Evolutionary conservation across 2,888 invertebrate genomes (phyloP), one percentile per base, ranked within the genome.

Genomic region (Anoncus sp.): DNA sequence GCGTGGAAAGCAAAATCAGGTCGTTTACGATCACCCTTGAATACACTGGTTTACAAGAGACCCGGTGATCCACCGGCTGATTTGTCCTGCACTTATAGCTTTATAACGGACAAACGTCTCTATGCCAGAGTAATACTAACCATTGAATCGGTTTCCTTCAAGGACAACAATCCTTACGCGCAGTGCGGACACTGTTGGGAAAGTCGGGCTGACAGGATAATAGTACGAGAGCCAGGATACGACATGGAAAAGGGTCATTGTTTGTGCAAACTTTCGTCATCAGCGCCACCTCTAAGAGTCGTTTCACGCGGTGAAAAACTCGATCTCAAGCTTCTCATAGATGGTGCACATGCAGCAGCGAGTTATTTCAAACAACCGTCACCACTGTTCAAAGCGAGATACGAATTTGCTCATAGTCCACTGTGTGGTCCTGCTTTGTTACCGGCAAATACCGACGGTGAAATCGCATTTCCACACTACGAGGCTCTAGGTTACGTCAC

Each of bases 321-420:
- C 65, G 96, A 97, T 85, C 93, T 97, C 14, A 96, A 96, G 87
- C 92, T 98, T 82, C 94, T 96, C 47, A 95, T 98, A 0, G 97
- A 97, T 86, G 96, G 96, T 14, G 95, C 96, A 14, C 97, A 97
- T 86, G 96, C 97, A 3, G 96, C 97, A 0, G 94, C 96, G 0
- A 97, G 96, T 66, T 97, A 97, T 90, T 98, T 97, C 92, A 97
- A 97, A 89, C 96, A 97, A 86, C 94, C 95, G 2, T 94, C 94
- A 40, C 96, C 97, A 0, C 92, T 98, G 4, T 97, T 98, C 87
- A 96, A 97, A 90, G 98, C 97, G 0, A 94, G 94, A 5, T 98
- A 97, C 88, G 97, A 97, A 88, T 98, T 98, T 87, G 96, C 97
- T 1, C 97, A 98, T 85, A 97, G 97, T 1, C 97, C 97, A 0